Evolutionary conservation across 2,797 vertebrate species (phyloP), one percentile per base, ranked within the genome.

Genomic region (Antrozous pallidus): DNA sequence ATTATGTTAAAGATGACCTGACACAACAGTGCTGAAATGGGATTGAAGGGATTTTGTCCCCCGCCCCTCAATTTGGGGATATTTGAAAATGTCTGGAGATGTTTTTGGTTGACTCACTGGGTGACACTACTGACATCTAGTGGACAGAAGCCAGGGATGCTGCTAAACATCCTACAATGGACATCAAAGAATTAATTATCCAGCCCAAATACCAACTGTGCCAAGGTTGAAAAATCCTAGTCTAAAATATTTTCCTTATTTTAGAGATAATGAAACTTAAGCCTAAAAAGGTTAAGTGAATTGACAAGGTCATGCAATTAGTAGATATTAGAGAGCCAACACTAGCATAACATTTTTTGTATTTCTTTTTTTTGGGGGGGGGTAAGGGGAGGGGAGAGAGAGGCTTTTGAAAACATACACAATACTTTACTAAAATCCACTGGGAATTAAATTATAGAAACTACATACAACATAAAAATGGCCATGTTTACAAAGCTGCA

Each of bases 381-480:
- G 49, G 6, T 49, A 42, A 9, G 28, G 2, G 10, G 31, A 42
- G 6, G 18, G n/a, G 1, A 31, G 5, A 18, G n/a, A 31, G 31
- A 14, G 0, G n/a, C 26, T 95, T 96, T 69, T 16, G 7, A n/a
- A 63, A n/a, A 63, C 61, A 36, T 18, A 67, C 8, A 82, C 73
- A 51, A 5, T 33, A 45, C 65, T 96, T 95, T 95, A 97, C 83
- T 96, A 88, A 92, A 93, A 94, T 91, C n/a, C 49, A n/a, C 78
- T 9, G 70, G 24, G 45, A 95, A 96, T 95, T 94, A 96, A 96
- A 85, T 77, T 33, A 14, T 51, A 51, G 49, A 77, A 54, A 54
- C n/a, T 18, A 24, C 8, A 77, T 16, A 36, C n/a, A 26, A 78
- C 47, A 58, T 91, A 80, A 87, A 95, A 93, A 87, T 22, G 85